Conservation (phyloP, 2,888 invertebrate species). For the Noctuana brunneofusca region DNA sequence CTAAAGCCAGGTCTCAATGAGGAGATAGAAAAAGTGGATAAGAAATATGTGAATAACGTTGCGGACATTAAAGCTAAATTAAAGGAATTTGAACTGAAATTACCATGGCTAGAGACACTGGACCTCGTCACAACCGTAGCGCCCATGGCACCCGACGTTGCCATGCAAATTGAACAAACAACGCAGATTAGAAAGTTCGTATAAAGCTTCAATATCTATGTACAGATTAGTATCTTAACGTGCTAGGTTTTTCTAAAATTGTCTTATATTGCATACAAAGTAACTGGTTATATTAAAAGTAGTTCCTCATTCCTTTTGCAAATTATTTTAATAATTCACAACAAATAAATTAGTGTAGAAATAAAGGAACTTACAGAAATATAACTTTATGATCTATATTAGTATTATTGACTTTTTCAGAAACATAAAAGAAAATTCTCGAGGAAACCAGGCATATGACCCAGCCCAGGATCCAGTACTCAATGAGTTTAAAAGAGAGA, state of each 20-base stretch:
- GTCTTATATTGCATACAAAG: no score
- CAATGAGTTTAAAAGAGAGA: constrained; percentile 96
- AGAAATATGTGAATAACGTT: constrained; percentile 87
- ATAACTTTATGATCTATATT: no score
- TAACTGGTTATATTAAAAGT: no score
- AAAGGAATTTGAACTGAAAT: constrained; percentile 86
- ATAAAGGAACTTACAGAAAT: no score
- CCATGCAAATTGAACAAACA: constrained; percentile 89
- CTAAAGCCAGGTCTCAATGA: constrained; percentile 94
- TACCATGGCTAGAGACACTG: constrained; percentile 94
- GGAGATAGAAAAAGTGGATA: constrained; percentile 82
- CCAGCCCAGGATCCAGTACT: constrained; percentile 90
- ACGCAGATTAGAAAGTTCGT: constrained; percentile 85
- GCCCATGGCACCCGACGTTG: constrained; percentile 92
- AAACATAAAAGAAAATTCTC: constrained; percentile 84
- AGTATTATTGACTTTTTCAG: constrained; percentile 45
- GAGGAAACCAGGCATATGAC: constrained; percentile 84
- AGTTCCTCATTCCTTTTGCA: no score
- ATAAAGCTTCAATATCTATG: not conserved
- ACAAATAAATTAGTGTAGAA: no score
- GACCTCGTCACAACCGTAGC: constrained; percentile 91
- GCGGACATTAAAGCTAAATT: constrained; percentile 88
- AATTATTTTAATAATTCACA: no score
- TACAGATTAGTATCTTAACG: no score
- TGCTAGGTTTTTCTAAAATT: no score